These are phyloP conservation scores for Philopedon plagiatum DNA, from an alignment of 2,888 invertebrate species.

Conservation along the genomic window DNA sequence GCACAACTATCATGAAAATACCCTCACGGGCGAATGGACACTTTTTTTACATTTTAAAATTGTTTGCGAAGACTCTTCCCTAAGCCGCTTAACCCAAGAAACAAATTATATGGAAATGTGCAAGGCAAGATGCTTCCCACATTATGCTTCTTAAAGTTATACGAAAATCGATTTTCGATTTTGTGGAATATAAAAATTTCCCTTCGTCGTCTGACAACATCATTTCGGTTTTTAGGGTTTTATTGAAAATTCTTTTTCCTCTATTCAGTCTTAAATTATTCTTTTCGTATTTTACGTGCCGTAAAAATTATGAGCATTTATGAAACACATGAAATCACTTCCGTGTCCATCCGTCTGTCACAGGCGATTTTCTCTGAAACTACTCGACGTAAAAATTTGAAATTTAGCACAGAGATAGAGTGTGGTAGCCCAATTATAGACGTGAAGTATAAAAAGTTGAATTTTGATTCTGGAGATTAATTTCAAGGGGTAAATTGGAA, in stretches of 20 bases:
- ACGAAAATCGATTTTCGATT: constrained; percentile 16
- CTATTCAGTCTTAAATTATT: background rate
- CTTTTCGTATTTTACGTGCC: background rate
- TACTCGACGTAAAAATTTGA: too few relatives aligned
- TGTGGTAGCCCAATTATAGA: too few relatives aligned
- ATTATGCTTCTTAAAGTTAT: constrained; percentile 8
- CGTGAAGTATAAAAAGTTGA: too few relatives aligned
- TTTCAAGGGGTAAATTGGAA: too few relatives aligned
- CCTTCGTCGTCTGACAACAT: constrained; percentile 9
- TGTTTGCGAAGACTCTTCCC: background rate
- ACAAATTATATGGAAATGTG: constrained; percentile 23
- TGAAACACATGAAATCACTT: too few relatives aligned
- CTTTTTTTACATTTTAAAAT: background rate
- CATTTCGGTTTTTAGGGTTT: constrained; percentile 10
- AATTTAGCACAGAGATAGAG: too few relatives aligned
- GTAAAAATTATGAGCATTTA: too few relatives aligned
- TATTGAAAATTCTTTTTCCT: background rate
- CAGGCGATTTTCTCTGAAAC: too few relatives aligned
- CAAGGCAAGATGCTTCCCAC: constrained; percentile 7
- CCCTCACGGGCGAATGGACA: too few relatives aligned
- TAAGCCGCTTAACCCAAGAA: background rate
- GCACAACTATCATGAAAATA: too few relatives aligned
- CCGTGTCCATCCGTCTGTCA: too few relatives aligned
- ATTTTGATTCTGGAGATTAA: too few relatives aligned
- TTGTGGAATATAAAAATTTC: constrained; percentile 19